Conservation (phyloP, 2,113 vertebrate genomes). For the Grus americana region DNA sequence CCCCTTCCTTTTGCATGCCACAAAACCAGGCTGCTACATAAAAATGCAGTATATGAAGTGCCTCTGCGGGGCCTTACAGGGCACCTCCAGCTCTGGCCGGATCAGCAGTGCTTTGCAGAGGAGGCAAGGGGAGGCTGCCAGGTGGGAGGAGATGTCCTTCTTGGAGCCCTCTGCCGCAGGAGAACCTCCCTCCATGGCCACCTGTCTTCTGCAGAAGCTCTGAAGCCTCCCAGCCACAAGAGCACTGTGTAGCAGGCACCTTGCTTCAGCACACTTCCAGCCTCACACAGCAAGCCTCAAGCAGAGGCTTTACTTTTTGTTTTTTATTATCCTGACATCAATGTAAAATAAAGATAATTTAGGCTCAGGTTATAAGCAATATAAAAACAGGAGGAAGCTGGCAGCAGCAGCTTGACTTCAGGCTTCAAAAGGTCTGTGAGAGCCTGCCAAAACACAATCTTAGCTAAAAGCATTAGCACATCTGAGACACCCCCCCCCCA, state of each 20-base stretch:
- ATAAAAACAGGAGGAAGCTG: slow-evolving; percentile 4
- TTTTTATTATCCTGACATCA: not conserved
- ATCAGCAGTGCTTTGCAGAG: not conserved
- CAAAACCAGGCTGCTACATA: not conserved
- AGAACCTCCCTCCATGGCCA: rapidly evolving
- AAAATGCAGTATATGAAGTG: rapidly evolving
- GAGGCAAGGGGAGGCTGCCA: not conserved
- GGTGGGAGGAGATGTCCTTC: not conserved
- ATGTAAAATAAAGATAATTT: slow-evolving; percentile 7
- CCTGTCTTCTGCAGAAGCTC: not conserved
- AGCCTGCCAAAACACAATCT: not conserved
- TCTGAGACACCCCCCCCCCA: not conserved
- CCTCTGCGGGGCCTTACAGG: not conserved
- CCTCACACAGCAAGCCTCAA: not conserved
- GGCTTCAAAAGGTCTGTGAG: not conserved
- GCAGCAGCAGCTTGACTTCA: not conserved
- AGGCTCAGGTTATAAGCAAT: not conserved
- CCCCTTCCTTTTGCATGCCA: not conserved
- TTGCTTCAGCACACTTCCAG: not conserved
- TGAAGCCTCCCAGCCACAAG: not conserved
- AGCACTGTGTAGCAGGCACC: not conserved
- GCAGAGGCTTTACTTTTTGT: not conserved
- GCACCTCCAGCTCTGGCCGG: not conserved
- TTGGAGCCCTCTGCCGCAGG: rapidly evolving
- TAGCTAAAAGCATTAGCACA: not conserved